phyloP scores from a whole-genome alignment of 2,888 invertebrate genomes.

The Campaea margaritaria region DNA sequence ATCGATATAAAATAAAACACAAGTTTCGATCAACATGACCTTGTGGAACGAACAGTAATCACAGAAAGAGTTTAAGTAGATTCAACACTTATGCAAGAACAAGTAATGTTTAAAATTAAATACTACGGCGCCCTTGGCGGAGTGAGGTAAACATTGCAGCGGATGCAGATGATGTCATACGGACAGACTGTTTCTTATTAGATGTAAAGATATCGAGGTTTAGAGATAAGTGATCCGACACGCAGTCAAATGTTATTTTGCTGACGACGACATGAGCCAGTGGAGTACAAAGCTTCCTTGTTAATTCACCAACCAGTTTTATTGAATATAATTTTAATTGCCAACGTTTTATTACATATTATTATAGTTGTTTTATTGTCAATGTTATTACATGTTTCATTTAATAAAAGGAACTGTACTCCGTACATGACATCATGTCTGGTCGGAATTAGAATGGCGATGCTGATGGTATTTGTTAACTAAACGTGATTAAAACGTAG shows the following conservation, averaged over 20 bases:
- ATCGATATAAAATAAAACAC: conserved; percentile 17
- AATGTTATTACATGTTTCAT: too few relatives aligned
- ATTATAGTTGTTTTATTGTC: too few relatives aligned
- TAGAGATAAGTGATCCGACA: conserved; percentile 22
- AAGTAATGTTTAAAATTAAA: conserved; percentile 26
- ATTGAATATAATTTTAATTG: neutral
- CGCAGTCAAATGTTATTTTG: conserved; percentile 10
- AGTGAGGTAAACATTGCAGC: conserved; percentile 34
- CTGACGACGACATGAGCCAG: conserved; percentile 11
- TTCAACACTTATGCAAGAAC: conserved; percentile 11
- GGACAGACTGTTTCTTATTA: conserved; percentile 24
- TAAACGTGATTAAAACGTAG: too few relatives aligned
- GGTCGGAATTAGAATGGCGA: too few relatives aligned
- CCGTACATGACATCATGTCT: too few relatives aligned
- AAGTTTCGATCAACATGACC: conserved; percentile 17
- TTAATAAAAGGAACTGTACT: too few relatives aligned
- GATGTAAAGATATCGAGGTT: conserved; percentile 19
- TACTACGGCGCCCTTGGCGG: conserved; percentile 33
- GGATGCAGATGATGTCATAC: conserved; percentile 38
- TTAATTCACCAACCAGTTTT: neutral
- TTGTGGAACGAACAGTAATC: conserved; percentile 14
- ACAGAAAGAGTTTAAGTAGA: conserved; percentile 14
- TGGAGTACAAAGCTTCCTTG: conserved; percentile 13
- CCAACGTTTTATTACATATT: neutral
- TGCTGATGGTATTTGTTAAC: too few relatives aligned